phyloP scores from a whole-genome alignment of 2,797 vertebrate genomes.

The Acridotheres tristis region DNA sequence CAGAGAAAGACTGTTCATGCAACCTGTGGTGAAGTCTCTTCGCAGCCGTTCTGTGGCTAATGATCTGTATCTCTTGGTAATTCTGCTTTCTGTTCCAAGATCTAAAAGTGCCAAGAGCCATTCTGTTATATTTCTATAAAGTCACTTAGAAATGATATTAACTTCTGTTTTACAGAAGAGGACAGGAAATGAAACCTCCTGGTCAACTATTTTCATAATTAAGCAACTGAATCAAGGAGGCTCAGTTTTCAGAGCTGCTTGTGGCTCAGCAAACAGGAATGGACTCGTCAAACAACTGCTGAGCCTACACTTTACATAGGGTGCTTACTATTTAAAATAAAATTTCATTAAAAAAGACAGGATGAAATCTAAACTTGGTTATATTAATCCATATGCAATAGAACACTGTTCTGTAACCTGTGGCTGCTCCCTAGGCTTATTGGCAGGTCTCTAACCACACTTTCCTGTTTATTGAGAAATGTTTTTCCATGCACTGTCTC shows the following conservation, averaged over 20 bases:
- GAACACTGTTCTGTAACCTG: conserved; percentile 31
- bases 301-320: not conserved
- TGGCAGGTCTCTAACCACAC: conserved; percentile 18
- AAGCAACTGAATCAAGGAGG: conserved; percentile 4
- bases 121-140: not conserved
- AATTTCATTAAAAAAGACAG: not conserved
- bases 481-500: not conserved
- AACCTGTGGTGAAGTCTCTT: not conserved
- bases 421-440: not conserved
- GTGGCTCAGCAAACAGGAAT: conserved; percentile 30
- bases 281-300: not conserved
- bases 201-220: conserved; percentile 10
- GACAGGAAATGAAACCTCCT: not conserved
- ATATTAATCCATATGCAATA: not conserved
- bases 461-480: conserved; percentile 57
- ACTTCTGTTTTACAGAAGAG: not conserved
- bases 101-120: not conserved
- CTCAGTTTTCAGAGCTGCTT: conserved; percentile 20
- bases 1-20: not conserved
- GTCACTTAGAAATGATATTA: not conserved
- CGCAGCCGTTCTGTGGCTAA: not conserved
- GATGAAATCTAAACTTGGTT: not conserved
- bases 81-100: not conserved
- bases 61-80: not conserved
- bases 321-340: not conserved